Conservation (phyloP, 2,888 invertebrate species). For the Lampropteryx suffumata region DNA sequence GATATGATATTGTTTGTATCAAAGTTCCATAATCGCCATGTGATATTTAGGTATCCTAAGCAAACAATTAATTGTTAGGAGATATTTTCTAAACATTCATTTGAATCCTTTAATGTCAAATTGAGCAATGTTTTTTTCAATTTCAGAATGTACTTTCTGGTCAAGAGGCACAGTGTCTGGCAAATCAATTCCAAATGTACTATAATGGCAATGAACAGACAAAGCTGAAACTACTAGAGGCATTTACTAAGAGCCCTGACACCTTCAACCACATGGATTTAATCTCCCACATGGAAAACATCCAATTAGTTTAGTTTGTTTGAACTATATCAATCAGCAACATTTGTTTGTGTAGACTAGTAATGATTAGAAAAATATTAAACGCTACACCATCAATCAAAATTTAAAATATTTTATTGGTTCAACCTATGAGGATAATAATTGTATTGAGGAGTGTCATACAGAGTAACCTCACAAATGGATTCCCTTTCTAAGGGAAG, state of each 20-base stretch:
- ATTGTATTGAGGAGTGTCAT: slow-evolving; percentile 61
- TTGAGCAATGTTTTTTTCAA: not conserved
- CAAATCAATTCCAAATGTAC: slow-evolving; percentile 93
- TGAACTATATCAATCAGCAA: not conserved
- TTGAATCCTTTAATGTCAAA: too few relatives aligned
- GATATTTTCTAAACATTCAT: too few relatives aligned
- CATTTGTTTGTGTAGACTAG: too few relatives aligned
- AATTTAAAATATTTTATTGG: slow-evolving; percentile 32
- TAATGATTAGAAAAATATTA: too few relatives aligned
- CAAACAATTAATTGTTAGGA: too few relatives aligned
- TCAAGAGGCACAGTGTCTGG: slow-evolving; percentile 92
- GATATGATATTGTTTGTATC: too few relatives aligned
- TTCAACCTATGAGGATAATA: slow-evolving; percentile 68
- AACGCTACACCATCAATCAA: too few relatives aligned
- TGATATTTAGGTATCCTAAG: too few relatives aligned
- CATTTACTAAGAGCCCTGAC: slow-evolving; percentile 87
- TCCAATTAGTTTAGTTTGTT: slow-evolving; percentile 57
- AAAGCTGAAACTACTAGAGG: slow-evolving; percentile 85
- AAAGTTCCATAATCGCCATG: too few relatives aligned
- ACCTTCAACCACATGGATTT: slow-evolving; percentile 92
- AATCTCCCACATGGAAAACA: slow-evolving; percentile 88
- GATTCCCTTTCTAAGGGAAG: too few relatives aligned
- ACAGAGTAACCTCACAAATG: slow-evolving; percentile 13
- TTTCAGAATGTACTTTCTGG: slow-evolving; percentile 86
- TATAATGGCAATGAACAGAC: slow-evolving; percentile 86